Conservation (phyloP, 2,888 invertebrate genomes). For the Allacma fusca region DNA sequence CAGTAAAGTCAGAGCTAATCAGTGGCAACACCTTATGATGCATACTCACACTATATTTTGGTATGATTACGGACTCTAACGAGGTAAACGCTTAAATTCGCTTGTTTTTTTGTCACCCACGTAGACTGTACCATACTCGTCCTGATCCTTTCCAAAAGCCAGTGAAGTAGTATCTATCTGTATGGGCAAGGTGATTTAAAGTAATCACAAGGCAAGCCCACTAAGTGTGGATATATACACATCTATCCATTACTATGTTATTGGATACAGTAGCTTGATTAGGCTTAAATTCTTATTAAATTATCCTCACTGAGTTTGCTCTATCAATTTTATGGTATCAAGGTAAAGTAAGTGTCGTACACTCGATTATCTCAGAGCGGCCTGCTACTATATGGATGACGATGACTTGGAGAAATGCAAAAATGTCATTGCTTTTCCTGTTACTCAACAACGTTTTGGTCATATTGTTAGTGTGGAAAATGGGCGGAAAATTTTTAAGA, state of each 20-base stretch:
- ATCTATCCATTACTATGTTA: no score
- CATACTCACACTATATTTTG: neutral
- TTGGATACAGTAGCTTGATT: no score
- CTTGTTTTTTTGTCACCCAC: neutral
- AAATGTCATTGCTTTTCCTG: conserved; percentile 7
- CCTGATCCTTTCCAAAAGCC: no score
- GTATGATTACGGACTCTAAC: neutral
- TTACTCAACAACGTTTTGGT: neutral
- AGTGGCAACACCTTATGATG: neutral
- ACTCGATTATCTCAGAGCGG: neutral
- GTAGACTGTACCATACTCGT: neutral
- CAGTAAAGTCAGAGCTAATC: neutral
- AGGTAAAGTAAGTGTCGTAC: neutral
- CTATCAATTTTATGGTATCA: neutral
- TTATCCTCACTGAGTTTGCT: neutral
- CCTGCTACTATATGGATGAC: neutral
- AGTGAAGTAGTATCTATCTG: no score
- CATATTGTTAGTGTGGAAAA: conserved; percentile 11
- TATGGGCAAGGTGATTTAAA: no score
- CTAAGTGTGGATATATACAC: no score
- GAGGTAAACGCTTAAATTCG: conserved; percentile 8
- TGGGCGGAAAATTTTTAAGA: conserved; percentile 33
- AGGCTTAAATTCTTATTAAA: conserved; percentile 3
- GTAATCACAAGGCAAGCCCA: no score
- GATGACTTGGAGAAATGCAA: conserved; percentile 16